A percentile compares a stretch with the other conserved stretches of the same genome.
These are phyloP conservation scores for Alosa alosa DNA, from an alignment of 2,113 vertebrate species.

Conservation along the genomic window DNA sequence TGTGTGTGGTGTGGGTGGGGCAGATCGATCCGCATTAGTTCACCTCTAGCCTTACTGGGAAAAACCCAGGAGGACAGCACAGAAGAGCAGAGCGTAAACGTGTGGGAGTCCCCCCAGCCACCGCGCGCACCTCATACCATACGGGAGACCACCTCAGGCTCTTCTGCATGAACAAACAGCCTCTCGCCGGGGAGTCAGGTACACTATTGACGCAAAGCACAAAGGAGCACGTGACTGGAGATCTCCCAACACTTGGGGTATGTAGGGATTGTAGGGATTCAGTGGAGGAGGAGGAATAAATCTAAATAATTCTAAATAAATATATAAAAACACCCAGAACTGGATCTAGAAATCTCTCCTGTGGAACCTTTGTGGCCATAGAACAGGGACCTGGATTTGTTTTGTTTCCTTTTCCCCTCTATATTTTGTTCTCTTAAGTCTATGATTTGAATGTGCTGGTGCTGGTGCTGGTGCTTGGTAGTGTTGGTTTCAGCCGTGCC, in stretches of 20 bases:
- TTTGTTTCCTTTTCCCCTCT: background rate
- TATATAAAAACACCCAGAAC: background rate
- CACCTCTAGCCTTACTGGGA: background rate
- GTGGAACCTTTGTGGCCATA: background rate
- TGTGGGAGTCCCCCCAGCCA: background rate
- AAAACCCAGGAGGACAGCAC: background rate
- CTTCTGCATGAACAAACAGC: background rate
- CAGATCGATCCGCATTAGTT: conserved; percentile 31
- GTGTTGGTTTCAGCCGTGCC: background rate
- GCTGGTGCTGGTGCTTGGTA: no score
- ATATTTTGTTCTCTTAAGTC: background rate
- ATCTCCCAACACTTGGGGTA: conserved; percentile 9
- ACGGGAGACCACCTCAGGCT: no score
- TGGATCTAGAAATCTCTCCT: background rate
- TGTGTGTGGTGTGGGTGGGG: background rate
- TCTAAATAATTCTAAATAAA: background rate
- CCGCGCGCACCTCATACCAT: no score
- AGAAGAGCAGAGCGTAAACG: background rate
- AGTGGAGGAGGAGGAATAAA: conserved; percentile 4
- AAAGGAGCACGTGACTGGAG: background rate
- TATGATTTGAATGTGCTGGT: background rate
- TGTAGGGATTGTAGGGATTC: conserved; percentile 12
- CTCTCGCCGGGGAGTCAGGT: background rate
- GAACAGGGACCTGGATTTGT: background rate
- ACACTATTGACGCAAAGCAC: conserved; percentile 19